Percentiles rank a stretch among this genome's conserved stretches.
Conservation (phyloP, 2,113 vertebrate genomes). For the Hippoglossus stenolepis region DNA sequence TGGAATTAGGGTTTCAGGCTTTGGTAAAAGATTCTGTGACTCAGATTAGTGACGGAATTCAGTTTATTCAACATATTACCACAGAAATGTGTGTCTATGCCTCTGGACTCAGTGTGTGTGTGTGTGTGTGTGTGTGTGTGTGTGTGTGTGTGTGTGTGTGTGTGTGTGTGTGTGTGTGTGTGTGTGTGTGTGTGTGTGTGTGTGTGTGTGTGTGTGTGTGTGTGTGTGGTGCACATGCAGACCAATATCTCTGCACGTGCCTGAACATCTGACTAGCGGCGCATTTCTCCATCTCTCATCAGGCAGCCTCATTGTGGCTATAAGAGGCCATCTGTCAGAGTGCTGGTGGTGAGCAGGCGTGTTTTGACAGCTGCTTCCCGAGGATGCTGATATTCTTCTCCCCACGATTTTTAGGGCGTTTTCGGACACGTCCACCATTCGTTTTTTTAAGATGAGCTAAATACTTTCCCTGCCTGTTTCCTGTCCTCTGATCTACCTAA, state of each 20-base stretch:
- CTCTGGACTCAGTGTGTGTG: not conserved
- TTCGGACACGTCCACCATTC: not conserved
- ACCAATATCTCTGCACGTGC: conserved; percentile 25
- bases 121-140: too few species aligned
- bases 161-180: too few species aligned
- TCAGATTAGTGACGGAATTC: not conserved
- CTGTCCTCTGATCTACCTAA: not conserved
- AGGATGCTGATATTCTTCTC: conserved; percentile 29
- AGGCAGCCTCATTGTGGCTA: conserved; percentile 12
- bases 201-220: not conserved
- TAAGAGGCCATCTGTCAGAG: conserved; percentile 38
- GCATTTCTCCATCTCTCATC: conserved; percentile 28
- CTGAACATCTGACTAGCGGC: conserved; percentile 19
- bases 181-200: too few species aligned
- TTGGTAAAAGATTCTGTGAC: not conserved
- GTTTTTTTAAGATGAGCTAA: conserved; percentile 11
- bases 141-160: too few species aligned
- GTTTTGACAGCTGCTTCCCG: conserved; percentile 61
- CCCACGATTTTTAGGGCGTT: conserved; percentile 6
- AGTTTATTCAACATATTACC: not conserved
- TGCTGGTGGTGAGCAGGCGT: conserved; percentile 18
- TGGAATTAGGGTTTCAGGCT: not conserved
- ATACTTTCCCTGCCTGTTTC: conserved; percentile 26
- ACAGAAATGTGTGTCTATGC: not conserved
- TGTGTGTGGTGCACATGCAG: conserved; percentile 3